Conservation (phyloP, 1,140 invertebrate genomes). For the Melipona quadrifasciata region DNA sequence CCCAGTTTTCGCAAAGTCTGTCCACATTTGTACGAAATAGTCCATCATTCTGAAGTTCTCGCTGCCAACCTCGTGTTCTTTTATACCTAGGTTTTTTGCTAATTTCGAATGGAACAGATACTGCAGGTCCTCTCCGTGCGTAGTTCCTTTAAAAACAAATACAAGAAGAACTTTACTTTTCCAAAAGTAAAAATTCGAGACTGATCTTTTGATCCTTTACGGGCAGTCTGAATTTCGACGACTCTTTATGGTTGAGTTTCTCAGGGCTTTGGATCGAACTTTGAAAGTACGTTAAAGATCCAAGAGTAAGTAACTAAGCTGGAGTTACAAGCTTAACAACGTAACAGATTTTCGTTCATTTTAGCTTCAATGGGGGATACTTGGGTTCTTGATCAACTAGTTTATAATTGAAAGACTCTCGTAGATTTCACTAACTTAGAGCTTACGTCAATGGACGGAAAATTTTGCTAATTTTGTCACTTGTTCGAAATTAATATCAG, state of each 20-base stretch:
- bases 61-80: not conserved
- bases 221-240: not conserved
- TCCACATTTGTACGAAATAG: conserved; percentile 69
- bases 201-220: not conserved
- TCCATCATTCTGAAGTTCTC: conserved; percentile 56
- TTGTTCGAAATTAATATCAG: not conserved
- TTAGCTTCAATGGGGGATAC: not conserved
- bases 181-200: not conserved
- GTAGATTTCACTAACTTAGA: not conserved
- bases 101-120: conserved; percentile 64
- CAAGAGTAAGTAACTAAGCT: no score
- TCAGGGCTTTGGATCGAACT: not conserved
- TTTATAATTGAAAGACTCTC: not conserved
- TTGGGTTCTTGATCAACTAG: not conserved
- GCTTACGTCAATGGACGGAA: not conserved
- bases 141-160: conserved; percentile 62
- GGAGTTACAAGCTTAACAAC: not conserved
- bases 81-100: not conserved
- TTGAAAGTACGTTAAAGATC: not conserved
- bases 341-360: not conserved
- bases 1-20: conserved; percentile 67
- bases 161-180: not conserved
- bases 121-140: conserved; percentile 70
- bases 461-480: not conserved
- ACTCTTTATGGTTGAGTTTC: not conserved